Evolutionary conservation across 2,113 vertebrate species (phyloP).

Genomic region (Neoarius graeffei): DNA sequence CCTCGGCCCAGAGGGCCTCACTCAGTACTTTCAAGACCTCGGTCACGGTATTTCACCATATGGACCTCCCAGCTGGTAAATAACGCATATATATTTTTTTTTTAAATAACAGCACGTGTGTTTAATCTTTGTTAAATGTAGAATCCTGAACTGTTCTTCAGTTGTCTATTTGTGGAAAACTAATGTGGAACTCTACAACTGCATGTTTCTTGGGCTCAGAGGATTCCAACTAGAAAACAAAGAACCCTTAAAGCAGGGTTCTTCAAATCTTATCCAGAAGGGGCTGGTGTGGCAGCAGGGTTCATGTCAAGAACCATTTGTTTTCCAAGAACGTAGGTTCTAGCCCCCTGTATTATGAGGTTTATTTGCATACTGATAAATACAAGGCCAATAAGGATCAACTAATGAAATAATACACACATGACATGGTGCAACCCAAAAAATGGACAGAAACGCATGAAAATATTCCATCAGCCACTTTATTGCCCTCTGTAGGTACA

Average conservation of each 20-base stretch:
- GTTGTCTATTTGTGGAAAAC: too few species aligned
- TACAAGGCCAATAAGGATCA: background rate
- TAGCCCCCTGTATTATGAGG: background rate
- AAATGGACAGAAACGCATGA: background rate
- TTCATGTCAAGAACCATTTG: background rate
- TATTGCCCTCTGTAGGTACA: constrained; percentile 48
- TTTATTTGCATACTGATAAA: background rate
- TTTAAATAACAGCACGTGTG: background rate
- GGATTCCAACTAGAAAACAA: background rate
- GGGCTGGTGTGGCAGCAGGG: too few species aligned
- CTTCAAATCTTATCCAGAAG: background rate
- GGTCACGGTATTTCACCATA: too few species aligned
- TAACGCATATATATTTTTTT: too few species aligned
- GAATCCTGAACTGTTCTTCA: background rate
- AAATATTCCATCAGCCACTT: constrained; percentile 27
- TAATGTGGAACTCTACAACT: background rate
- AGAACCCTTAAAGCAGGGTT: background rate
- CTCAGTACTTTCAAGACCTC: too few species aligned
- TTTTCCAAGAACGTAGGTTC: background rate
- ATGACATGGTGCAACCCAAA: background rate
- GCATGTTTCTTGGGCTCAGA: background rate
- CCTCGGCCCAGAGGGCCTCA: too few species aligned
- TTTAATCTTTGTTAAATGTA: background rate
- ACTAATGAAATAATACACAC: background rate
- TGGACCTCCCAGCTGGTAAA: too few species aligned